Evolutionary conservation across 2,797 vertebrate species (phyloP), one percentile per base, ranked within the genome.

Genomic region (Iguana delicatissima): DNA sequence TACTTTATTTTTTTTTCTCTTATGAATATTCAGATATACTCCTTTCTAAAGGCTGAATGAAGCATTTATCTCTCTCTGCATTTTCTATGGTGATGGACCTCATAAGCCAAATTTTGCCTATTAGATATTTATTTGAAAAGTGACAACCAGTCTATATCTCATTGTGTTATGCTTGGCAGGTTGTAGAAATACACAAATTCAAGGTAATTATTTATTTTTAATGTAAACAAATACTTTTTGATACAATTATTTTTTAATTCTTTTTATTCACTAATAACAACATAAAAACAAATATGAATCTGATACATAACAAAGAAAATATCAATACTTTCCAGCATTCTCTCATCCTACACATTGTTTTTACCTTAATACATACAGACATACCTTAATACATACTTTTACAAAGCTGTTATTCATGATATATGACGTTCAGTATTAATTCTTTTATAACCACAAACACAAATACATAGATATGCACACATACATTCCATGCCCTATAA

Each of bases 221-320:
- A 46, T 4, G 4, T 46, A 46, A 46, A 46, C 42, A 46, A 46
- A 46, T 46, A 46, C 42, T 46, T 46, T 90, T 96, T 55, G 79
- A 22, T 52, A 42, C 7, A 88, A 2, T 16, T 35, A 89, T 93
- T 92, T 64, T 32, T 85, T 50, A 89, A 64, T 85, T 18, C 42
- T 46, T 46, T 46, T 46, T 46, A 46, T 46, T 46, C 42, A 46
- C 42, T 4, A 46, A 46, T 46, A 46, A 46, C 42, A 46, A 46
- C 42, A 46, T 3, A 46, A 46, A 46, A 46, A 46, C 42, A 46
- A 46, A 46, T 46, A 46, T 46, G 42, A 46, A 46, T 46, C 42
- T 4, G 4, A 46, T 46, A 4, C 42, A 46, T 46, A 46, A 46
- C 42, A 46, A 46, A 46, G 42, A 46, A 46, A 46, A 46, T 46